These are phyloP conservation scores for Euzophera pinguis DNA, from an alignment of 2,888 invertebrate genomes.

Conservation along the genomic window DNA sequence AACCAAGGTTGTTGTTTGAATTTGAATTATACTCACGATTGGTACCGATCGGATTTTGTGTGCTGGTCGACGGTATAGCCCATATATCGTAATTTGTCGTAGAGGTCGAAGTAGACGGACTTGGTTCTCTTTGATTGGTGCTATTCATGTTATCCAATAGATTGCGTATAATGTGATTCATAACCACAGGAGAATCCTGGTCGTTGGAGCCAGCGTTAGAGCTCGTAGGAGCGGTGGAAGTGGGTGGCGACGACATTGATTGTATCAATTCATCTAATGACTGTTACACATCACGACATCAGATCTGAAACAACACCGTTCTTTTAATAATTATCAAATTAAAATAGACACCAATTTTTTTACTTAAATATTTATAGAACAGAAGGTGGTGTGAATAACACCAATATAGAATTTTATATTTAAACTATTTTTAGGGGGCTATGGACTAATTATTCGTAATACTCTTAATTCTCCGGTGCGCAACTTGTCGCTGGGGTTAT, in stretches of 20 bases:
- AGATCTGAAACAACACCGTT: slow-evolving; percentile 30
- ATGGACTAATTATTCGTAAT: no score
- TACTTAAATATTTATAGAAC: no score
- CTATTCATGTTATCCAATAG: slow-evolving; percentile 77
- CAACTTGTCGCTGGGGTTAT: no score
- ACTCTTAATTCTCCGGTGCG: no score
- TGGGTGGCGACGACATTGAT: slow-evolving; percentile 59
- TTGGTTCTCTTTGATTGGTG: slow-evolving; percentile 49
- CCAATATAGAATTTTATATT: no score
- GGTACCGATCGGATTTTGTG: slow-evolving; percentile 53
- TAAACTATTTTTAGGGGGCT: no score
- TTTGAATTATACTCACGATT: slow-evolving; percentile 55
- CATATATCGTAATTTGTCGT: slow-evolving; percentile 70
- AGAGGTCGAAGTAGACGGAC: slow-evolving; percentile 53
- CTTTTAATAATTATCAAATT: no score
- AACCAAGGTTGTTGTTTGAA: slow-evolving; percentile 53
- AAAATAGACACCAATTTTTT: no score
- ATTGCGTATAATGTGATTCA: slow-evolving; percentile 74
- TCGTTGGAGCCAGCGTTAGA: slow-evolving; percentile 44
- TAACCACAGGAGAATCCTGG: slow-evolving; percentile 53
- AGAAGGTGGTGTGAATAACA: no score
- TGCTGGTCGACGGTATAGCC: slow-evolving; percentile 57
- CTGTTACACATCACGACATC: slow-evolving; percentile 54
- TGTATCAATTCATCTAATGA: slow-evolving; percentile 67
- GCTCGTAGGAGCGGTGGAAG: slow-evolving; percentile 40